Base-by-base conservation (phyloP, 2,113 vertebrate species). In the Paracanthobrama guichenoti region DNA sequence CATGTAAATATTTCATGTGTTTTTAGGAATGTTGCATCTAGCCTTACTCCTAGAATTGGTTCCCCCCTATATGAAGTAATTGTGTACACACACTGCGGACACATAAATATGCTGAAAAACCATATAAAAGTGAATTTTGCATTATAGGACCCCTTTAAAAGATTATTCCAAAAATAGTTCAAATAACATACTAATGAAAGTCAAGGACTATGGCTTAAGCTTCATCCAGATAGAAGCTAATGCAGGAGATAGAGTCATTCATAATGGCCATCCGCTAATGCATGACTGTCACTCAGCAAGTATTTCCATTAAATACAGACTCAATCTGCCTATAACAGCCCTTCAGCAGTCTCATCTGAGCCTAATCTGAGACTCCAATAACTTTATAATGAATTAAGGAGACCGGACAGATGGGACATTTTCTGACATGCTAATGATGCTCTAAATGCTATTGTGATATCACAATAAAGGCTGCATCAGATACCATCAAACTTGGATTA, bases 261-360 rank as follows among this genome's bases (percentile, higher is more conserved):
- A 69, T 69, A 66, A 28, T 28, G 84, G 10, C 50, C 42, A 60
- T 46, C 20, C 26, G 42, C 50, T 85, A 73, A 85, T 50, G 42
- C 69, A 62, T 57, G 78, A n/a, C 71, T 48, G 31, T 35, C 78
- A 50, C 39, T 80, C 67, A 73, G 20, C 53, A 72, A 50, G n/a
- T 55, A 59, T 67, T 81, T 67, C 46, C 62, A 81, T 84, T 84
- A 71, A 72, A 73, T 39, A 46, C 50, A 50, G 12, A 71, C 48
- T 80, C 35, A 46, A 39, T 66, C 85, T 90, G 85, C 90, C 83
- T 86, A 88, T 83, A 79, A 83, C 74, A 82, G 44, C 66, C 22
- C 79, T 87, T 89, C 81, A 62, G 12, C 42, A 39, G 48, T 42
- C 18, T 77, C 78, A 66, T 86, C 88, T 42, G 18, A 39, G 55